phyloP scores from a whole-genome alignment of 2,888 invertebrate species.

The Drosophila ezoana region DNA sequence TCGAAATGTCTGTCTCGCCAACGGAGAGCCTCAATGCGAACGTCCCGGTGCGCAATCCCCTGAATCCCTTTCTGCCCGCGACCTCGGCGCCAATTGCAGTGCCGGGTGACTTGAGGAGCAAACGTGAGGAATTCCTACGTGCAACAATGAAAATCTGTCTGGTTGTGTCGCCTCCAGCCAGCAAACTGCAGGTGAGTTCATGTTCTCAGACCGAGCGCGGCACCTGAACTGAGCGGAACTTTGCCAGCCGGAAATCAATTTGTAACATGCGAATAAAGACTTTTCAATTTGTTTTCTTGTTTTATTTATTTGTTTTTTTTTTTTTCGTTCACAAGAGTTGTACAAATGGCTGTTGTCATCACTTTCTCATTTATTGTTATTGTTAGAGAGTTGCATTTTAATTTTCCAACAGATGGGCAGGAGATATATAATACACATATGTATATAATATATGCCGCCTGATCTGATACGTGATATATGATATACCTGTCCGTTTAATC shows the following conservation, averaged over 20 bases:
- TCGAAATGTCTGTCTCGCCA: conserved; percentile 51
- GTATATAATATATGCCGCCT: too few relatives aligned
- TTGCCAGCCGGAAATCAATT: conserved; percentile 29
- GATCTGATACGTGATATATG: too few relatives aligned
- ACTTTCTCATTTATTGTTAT: conserved; percentile 10
- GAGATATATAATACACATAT: too few relatives aligned
- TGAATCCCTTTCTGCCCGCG: conserved; percentile 82
- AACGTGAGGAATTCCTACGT: conserved; percentile 89
- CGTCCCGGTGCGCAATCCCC: conserved; percentile 68
- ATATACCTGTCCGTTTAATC: too few relatives aligned
- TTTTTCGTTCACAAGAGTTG: background rate
- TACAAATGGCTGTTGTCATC: conserved; percentile 2
- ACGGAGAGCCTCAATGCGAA: conserved; percentile 61
- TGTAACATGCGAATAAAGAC: conserved; percentile 60
- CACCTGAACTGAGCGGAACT: background rate
- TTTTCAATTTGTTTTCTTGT: conserved; percentile 22
- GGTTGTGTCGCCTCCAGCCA: conserved; percentile 89
- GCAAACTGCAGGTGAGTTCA: conserved; percentile 84
- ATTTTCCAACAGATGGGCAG: background rate
- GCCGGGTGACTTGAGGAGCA: conserved; percentile 83
- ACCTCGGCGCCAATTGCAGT: conserved; percentile 61
- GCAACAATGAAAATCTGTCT: conserved; percentile 91
- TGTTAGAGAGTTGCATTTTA: background rate
- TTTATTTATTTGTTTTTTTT: conserved; percentile 19
- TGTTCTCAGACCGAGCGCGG: background rate